Conservation (phyloP, 1,140 invertebrate species). For the Zaprionus tsacasi region DNA sequence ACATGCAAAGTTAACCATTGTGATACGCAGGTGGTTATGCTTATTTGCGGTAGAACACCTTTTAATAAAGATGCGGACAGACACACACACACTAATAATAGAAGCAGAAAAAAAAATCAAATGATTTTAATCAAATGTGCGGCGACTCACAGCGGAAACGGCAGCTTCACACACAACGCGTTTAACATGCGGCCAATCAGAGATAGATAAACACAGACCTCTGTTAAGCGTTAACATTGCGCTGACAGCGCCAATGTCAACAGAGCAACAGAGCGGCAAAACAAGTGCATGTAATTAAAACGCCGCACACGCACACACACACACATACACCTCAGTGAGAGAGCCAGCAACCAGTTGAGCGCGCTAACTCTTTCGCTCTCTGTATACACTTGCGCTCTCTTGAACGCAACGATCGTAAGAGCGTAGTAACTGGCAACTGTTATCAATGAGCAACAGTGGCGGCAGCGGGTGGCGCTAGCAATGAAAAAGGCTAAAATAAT, state of each 20-base stretch:
- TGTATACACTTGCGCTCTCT: neutral
- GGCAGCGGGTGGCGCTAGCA: slow-evolving; percentile 21
- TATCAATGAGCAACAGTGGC: neutral
- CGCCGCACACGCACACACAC: neutral
- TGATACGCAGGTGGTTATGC: slow-evolving; percentile 31
- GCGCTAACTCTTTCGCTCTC: slow-evolving; percentile 1
- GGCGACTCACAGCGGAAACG: slow-evolving; percentile 42
- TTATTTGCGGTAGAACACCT: slow-evolving; percentile 46
- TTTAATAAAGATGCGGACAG: slow-evolving; percentile 66
- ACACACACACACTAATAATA: neutral
- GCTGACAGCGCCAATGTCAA: slow-evolving; percentile 59
- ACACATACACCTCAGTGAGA: neutral
- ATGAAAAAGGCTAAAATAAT: slow-evolving; percentile 67
- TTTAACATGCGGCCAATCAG: slow-evolving; percentile 74
- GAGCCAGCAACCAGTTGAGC: slow-evolving; percentile 19
- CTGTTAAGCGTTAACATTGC: slow-evolving; percentile 66
- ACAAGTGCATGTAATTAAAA: slow-evolving; percentile 72
- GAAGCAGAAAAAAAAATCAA: neutral
- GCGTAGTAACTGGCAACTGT: neutral
- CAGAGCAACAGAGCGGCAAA: slow-evolving; percentile 37
- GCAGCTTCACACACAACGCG: slow-evolving; percentile 53
- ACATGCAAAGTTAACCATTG: slow-evolving; percentile 5
- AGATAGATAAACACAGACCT: slow-evolving; percentile 63
- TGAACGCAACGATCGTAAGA: neutral
- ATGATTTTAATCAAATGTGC: slow-evolving; percentile 53